Evolutionary conservation across 2,888 invertebrate species (phyloP).

Genomic region (Heliothis peltigera): DNA sequence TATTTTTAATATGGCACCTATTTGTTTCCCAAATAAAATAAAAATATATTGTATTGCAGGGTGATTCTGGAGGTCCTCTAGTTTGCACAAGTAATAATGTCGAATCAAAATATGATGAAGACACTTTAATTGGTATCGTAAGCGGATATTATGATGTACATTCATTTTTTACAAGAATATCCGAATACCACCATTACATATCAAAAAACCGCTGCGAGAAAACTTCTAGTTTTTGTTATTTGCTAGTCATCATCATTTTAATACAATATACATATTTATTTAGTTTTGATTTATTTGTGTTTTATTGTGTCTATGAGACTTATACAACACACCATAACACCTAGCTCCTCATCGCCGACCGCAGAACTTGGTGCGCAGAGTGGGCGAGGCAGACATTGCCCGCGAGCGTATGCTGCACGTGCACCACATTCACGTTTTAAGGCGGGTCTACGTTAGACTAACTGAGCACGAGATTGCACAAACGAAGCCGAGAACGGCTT

Average conservation of each 20-base stretch:
- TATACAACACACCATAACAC: neutral
- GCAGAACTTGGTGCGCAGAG: too few relatives aligned
- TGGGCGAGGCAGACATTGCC: too few relatives aligned
- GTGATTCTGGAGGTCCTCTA: slow-evolving; percentile 47
- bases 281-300: slow-evolving; percentile 28
- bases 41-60: slow-evolving; percentile 12
- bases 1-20: too few relatives aligned
- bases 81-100: slow-evolving; percentile 10
- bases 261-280: slow-evolving; percentile 16
- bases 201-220: slow-evolving; percentile 11
- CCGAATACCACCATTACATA: slow-evolving; percentile 26
- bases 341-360: too few relatives aligned
- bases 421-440: too few relatives aligned
- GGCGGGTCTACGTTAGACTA: too few relatives aligned
- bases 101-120: neutral
- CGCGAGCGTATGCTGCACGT: too few relatives aligned
- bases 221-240: neutral
- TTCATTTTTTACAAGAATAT: slow-evolving; percentile 38
- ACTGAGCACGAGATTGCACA: too few relatives aligned
- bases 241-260: slow-evolving; percentile 17
- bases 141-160: slow-evolving; percentile 10
- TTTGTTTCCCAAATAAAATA: too few relatives aligned
- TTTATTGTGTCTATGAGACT: neutral
- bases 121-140: slow-evolving; percentile 42
- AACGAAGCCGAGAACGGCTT: too few relatives aligned